Conservation (phyloP, 2,797 vertebrate genomes). For the Tympanoctomys barrerae region DNA sequence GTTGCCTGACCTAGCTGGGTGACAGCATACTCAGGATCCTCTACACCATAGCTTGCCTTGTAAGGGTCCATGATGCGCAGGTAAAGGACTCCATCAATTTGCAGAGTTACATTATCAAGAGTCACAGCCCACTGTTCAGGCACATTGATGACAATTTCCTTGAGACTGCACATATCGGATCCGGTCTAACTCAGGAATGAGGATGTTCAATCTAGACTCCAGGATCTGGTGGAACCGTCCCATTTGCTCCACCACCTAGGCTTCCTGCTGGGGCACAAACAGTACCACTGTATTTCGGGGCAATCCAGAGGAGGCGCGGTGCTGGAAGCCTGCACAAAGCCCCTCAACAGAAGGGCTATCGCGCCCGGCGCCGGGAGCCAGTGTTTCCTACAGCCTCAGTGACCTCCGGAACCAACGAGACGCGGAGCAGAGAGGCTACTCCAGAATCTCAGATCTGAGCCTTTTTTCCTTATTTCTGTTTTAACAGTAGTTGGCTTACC, state of each 20-base stretch:
- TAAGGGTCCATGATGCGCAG: conserved; percentile 96
- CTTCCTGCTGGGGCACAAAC: conserved; percentile 98
- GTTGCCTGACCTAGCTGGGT: conserved; percentile 98
- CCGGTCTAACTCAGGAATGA: conserved; percentile 95
- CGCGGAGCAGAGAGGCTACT: conserved; percentile 52
- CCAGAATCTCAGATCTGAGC: not conserved
- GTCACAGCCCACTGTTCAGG: conserved; percentile 98
- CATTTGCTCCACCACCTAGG: conserved; percentile 99
- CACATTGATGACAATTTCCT: conserved; percentile 98
- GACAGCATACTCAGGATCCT: conserved; percentile 98
- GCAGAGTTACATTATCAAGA: conserved; percentile 97
- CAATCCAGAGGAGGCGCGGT: conserved; percentile 92
- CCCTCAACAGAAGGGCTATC: conserved; percentile 81
- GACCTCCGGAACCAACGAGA: conserved; percentile 81
- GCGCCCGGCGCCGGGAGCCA: conserved; percentile 82
- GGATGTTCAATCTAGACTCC: conserved; percentile 96
- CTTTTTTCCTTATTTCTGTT: not conserved
- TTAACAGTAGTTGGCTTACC: too few species aligned
- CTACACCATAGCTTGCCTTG: conserved; percentile 98
- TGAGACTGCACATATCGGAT: conserved; percentile 97
- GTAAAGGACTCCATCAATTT: conserved; percentile 98
- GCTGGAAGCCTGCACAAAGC: conserved; percentile 66
- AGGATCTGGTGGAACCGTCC: conserved; percentile 96
- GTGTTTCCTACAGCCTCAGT: conserved; percentile 77
- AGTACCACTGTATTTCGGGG: conserved; percentile 96